phyloP scores from a whole-genome alignment of 2,797 vertebrate species.

The Huso huso region DNA sequence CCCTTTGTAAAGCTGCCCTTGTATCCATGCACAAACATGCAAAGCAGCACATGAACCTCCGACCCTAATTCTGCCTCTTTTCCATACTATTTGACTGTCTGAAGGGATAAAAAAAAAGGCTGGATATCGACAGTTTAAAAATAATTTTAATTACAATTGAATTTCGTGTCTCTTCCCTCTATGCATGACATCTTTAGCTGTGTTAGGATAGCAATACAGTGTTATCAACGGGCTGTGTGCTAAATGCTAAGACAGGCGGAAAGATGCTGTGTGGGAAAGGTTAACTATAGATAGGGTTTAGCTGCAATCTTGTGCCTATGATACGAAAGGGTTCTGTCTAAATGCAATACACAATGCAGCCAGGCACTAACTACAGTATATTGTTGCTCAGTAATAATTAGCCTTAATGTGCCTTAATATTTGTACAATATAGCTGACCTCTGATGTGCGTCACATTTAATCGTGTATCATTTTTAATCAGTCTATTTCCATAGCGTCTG shows the following conservation, averaged over 20 bases:
- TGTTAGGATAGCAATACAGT: slow-evolving; percentile 9
- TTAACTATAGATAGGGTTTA: no score
- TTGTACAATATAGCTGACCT: background rate
- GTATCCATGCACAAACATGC: slow-evolving; percentile 13
- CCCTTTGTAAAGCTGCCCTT: slow-evolving; percentile 1
- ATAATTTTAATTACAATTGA: background rate
- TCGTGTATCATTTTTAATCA: background rate
- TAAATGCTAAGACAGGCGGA: slow-evolving; percentile 32
- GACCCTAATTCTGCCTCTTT: slow-evolving; percentile 13
- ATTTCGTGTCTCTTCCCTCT: no score
- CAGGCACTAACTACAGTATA: no score
- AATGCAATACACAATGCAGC: no score
- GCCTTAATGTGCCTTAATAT: no score
- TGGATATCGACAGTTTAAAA: background rate
- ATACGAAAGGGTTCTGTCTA: no score
- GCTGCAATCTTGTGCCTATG: no score
- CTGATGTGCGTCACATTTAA: background rate
- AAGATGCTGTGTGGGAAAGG: slow-evolving; percentile 8
- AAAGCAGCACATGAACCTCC: slow-evolving; percentile 8
- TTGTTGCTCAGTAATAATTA: no score
- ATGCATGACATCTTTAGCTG: background rate
- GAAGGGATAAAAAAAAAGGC: slow-evolving; percentile 20
- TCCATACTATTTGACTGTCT: slow-evolving; percentile 28
- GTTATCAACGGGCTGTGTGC: slow-evolving; percentile 17
- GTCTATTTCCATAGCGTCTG: background rate